phyloP scores from a whole-genome alignment of 2,797 vertebrate species.

The Sebastiscus albofasciatus region DNA sequence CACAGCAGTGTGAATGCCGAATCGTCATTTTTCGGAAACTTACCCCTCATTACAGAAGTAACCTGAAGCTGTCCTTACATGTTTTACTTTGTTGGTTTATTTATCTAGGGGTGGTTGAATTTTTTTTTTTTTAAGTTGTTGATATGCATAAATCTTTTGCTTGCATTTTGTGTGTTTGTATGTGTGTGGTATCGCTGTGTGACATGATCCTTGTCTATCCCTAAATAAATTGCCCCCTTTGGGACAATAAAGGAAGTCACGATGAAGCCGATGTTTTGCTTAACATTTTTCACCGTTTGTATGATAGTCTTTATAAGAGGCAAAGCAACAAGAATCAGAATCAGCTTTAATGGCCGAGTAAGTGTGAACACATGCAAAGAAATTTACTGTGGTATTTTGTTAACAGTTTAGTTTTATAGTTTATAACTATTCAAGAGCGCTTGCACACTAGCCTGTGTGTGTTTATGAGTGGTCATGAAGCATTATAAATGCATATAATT shows the following conservation, averaged over 20 bases:
- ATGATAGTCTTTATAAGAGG: neutral
- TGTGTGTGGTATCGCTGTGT: neutral
- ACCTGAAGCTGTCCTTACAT: neutral
- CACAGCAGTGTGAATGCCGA: neutral
- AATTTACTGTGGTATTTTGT: too few species aligned
- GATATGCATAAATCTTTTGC: neutral
- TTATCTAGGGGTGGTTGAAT: neutral
- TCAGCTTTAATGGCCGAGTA: too few species aligned
- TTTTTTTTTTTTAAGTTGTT: neutral
- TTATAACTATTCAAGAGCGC: too few species aligned
- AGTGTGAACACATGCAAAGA: too few species aligned
- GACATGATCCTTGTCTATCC: neutral
- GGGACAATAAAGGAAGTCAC: conserved; percentile 18
- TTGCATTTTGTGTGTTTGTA: neutral
- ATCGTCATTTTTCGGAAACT: neutral
- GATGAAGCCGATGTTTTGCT: neutral
- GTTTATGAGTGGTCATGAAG: too few species aligned
- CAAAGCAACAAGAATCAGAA: neutral
- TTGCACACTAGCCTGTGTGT: too few species aligned
- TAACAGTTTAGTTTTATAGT: too few species aligned
- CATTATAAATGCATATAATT: too few species aligned
- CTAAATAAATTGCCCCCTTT: neutral
- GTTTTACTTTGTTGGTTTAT: neutral
- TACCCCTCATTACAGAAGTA: neutral
- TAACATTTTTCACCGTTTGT: neutral